These are phyloP conservation scores for Ectemnius cavifrons DNA, from an alignment of 2,888 invertebrate genomes.

Conservation along the genomic window DNA sequence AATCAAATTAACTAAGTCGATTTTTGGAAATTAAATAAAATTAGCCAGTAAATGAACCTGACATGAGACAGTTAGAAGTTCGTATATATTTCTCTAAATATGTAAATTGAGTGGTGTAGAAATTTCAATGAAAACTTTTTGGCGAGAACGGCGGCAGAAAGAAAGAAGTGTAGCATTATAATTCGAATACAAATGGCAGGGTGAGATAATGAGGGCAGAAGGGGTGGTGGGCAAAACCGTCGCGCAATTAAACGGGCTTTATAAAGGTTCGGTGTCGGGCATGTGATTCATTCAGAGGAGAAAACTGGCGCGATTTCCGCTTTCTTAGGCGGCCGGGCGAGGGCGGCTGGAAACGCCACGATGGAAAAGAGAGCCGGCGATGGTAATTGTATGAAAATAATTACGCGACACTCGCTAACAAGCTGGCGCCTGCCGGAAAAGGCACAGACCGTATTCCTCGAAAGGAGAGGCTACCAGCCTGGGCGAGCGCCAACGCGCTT, in stretches of 20 bases:
- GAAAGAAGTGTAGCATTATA: background rate
- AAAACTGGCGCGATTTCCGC: conserved; percentile 1
- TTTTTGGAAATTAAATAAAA: background rate
- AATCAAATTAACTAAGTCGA: too few species aligned
- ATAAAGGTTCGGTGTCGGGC: background rate
- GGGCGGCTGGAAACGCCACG: background rate
- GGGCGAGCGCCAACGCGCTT: too few species aligned
- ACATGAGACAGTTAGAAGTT: too few species aligned
- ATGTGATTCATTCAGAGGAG: background rate
- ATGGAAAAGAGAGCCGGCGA: background rate
- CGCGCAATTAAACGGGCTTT: background rate
- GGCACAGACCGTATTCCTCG: background rate
- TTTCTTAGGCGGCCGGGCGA: conserved; percentile 8
- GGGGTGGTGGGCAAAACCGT: background rate
- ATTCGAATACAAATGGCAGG: background rate
- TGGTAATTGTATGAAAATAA: conserved; percentile 5
- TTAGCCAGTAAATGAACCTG: too few species aligned
- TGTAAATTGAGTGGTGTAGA: too few species aligned
- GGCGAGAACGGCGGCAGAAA: background rate
- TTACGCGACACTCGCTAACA: background rate
- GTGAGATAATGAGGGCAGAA: background rate
- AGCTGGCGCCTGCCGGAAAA: conserved; percentile 1
- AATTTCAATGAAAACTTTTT: background rate
- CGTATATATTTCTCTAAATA: too few species aligned
- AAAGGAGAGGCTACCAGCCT: too few species aligned